Evolutionary conservation across 23 tunicate genomes (phyloP).

Genomic region (Trididemnum clinides): DNA sequence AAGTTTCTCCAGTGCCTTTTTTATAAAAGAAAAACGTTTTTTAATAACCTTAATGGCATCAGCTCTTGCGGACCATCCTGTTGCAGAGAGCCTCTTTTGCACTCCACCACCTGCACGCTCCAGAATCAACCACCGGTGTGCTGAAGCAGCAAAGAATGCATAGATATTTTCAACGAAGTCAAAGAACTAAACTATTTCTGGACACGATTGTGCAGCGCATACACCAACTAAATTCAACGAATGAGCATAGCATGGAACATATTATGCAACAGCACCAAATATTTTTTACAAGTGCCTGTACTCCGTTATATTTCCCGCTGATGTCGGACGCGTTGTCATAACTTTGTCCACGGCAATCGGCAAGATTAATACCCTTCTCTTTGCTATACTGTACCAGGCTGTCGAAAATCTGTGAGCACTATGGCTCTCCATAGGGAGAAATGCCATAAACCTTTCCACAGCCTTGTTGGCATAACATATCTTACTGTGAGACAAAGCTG

Average conservation of each 20-base stretch:
- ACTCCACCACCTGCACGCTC: constrained; percentile 27
- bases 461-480: too few relatives aligned
- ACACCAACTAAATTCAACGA: too few relatives aligned
- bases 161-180: constrained; percentile 24
- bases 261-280: constrained; percentile 16
- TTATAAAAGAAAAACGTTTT: neutral
- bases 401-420: too few relatives aligned
- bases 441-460: too few relatives aligned
- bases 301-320: constrained; percentile 12
- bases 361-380: too few relatives aligned
- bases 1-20: neutral
- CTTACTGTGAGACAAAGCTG: too few relatives aligned
- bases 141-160: constrained; percentile 13
- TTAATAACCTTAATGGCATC: constrained; percentile 31
- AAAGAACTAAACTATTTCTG: constrained; percentile 15
- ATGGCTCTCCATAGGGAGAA: too few relatives aligned
- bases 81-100: constrained; percentile 32
- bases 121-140: constrained; percentile 29
- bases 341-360: too few relatives aligned
- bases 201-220: constrained; percentile 29
- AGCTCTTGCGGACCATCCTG: constrained; percentile 23
- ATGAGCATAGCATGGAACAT: constrained; percentile 34
- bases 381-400: too few relatives aligned
- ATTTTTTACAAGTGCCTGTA: constrained; percentile 29
- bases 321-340: too few relatives aligned